Conservation (phyloP, 1,140 invertebrate genomes). For the Formica selysi region DNA sequence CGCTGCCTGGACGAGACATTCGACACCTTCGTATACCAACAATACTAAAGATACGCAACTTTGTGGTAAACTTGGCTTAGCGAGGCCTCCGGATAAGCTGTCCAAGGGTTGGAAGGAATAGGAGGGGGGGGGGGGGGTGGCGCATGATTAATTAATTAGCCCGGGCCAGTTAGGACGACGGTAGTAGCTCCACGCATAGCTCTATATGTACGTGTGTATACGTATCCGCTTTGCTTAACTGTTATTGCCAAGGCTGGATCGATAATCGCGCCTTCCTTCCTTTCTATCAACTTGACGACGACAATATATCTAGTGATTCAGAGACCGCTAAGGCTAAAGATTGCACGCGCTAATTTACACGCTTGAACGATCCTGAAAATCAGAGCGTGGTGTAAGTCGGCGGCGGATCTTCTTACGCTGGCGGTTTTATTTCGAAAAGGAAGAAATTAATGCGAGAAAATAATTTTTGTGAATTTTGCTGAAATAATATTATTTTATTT, state of each 20-base stretch:
- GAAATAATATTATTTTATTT: neutral
- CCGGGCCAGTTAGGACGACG: slow-evolving; percentile 82
- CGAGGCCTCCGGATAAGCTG: slow-evolving; percentile 85
- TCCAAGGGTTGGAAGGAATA: slow-evolving; percentile 77
- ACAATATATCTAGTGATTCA: slow-evolving; percentile 9
- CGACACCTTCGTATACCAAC: slow-evolving; percentile 84
- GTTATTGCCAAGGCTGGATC: slow-evolving; percentile 57
- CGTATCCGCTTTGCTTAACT: slow-evolving; percentile 57
- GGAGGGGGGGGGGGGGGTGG: slow-evolving; percentile 55
- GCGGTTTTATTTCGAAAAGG: neutral
- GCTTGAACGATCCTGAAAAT: neutral
- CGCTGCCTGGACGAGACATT: slow-evolving; percentile 84
- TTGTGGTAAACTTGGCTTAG: slow-evolving; percentile 83
- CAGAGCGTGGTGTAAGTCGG: neutral
- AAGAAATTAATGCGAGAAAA: neutral
- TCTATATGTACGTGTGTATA: slow-evolving; percentile 36
- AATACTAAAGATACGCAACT: slow-evolving; percentile 86
- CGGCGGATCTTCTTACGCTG: neutral
- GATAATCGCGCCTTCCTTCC: slow-evolving; percentile 47
- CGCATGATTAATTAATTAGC: slow-evolving; percentile 87
- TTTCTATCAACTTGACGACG: slow-evolving; percentile 27
- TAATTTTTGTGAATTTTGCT: neutral
- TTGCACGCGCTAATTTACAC: slow-evolving; percentile 6
- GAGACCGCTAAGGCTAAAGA: neutral
- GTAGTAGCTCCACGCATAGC: slow-evolving; percentile 52